These are phyloP conservation scores for Cuniculus paca DNA, from an alignment of 2,797 vertebrate genomes.

Conservation along the genomic window DNA sequence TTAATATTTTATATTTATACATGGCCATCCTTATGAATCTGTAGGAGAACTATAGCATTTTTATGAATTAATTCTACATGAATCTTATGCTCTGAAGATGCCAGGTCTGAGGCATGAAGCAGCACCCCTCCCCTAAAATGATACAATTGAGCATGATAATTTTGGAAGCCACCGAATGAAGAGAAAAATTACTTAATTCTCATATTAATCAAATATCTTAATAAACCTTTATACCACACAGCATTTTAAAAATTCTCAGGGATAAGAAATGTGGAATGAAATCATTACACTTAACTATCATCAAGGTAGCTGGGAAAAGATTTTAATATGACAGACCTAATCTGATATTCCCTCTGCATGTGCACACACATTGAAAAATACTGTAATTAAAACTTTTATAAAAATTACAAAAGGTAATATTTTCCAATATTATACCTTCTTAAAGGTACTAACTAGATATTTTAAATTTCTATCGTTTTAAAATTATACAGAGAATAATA, in stretches of 20 bases:
- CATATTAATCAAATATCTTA: conserved; percentile 5
- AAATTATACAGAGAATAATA: conserved; percentile 49
- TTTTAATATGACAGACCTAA: not conserved
- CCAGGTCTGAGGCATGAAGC: not conserved
- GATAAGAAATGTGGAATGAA: not conserved
- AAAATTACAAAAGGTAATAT: conserved; percentile 7
- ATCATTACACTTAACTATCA: conserved; percentile 41
- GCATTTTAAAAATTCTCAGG: not conserved
- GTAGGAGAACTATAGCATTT: not conserved
- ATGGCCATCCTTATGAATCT: not conserved
- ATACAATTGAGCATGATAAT: not conserved
- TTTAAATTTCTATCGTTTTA: not conserved
- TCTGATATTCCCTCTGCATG: not conserved
- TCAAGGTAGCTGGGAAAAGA: not conserved
- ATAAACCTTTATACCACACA: not conserved
- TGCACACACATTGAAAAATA: not conserved
- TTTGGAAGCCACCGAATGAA: conserved; percentile 25
- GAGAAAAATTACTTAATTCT: conserved; percentile 9
- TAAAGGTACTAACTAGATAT: not conserved
- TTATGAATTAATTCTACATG: not conserved
- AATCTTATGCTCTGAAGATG: conserved; percentile 22
- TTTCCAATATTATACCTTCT: conserved; percentile 54
- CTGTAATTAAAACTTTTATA: not conserved
- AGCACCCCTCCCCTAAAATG: not conserved
- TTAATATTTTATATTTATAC: not conserved